These are phyloP conservation scores for Hypolimnas misippus DNA, from an alignment of 2,888 invertebrate genomes.

Conservation along the genomic window DNA sequence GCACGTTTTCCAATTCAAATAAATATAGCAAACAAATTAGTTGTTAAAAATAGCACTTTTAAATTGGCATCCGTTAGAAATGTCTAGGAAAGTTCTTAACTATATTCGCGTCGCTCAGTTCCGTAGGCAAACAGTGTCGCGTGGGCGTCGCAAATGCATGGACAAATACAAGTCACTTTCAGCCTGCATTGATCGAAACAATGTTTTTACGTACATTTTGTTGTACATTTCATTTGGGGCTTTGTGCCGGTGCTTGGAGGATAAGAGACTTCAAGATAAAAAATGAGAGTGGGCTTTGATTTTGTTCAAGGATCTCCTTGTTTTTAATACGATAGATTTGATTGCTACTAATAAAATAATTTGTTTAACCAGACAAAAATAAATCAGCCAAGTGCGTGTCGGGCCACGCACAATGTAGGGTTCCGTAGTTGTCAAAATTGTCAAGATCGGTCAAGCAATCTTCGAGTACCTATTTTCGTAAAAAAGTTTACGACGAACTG, in stretches of 20 bases:
- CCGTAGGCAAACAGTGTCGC: constrained; percentile 18
- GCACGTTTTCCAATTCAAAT: neutral
- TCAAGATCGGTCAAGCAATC: too few relatives aligned
- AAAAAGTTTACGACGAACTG: too few relatives aligned
- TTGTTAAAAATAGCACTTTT: neutral
- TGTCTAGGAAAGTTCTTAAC: neutral
- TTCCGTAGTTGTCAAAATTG: too few relatives aligned
- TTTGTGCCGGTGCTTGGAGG: neutral
- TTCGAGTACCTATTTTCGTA: too few relatives aligned
- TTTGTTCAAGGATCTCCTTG: too few relatives aligned
- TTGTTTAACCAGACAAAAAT: too few relatives aligned
- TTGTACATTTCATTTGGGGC: neutral
- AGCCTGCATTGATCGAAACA: constrained; percentile 15
- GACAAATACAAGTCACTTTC: constrained; percentile 19
- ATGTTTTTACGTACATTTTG: constrained; percentile 1
- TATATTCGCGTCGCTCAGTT: constrained; percentile 19
- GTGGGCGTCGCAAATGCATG: constrained; percentile 16
- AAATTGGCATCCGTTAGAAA: neutral
- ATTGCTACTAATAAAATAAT: too few relatives aligned
- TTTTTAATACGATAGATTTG: too few relatives aligned
- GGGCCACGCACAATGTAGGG: too few relatives aligned
- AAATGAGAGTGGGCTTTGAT: too few relatives aligned
- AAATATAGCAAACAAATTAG: neutral
- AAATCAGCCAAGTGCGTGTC: too few relatives aligned
- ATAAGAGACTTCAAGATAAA: too few relatives aligned